These are phyloP conservation scores for Stenopsyche tienmushanensis DNA, from an alignment of 1,140 invertebrate genomes.

Conservation along the genomic window DNA sequence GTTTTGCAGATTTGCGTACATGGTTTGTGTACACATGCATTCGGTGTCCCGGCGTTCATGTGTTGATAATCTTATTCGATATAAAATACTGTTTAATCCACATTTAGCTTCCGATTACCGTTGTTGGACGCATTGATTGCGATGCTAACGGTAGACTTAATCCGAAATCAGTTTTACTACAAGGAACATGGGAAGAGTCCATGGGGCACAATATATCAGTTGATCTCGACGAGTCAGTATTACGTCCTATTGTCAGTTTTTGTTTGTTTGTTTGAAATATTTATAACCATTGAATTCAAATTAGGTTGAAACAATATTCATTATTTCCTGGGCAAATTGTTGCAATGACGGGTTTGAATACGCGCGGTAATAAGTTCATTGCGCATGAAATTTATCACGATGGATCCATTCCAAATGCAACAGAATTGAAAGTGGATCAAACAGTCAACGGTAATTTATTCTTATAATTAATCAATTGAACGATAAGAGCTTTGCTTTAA, in stretches of 20 bases:
- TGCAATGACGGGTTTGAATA: slow-evolving; percentile 70
- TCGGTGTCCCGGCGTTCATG: too few species aligned
- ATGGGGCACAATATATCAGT: slow-evolving; percentile 50
- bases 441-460: slow-evolving; percentile 18
- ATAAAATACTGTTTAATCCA: too few species aligned
- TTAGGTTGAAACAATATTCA: slow-evolving; percentile 67
- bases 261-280: slow-evolving; percentile 9
- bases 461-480: background rate
- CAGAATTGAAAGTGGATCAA: slow-evolving; percentile 22
- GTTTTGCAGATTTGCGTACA: slow-evolving; percentile 1
- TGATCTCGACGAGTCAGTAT: slow-evolving; percentile 49
- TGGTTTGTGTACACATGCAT: background rate
- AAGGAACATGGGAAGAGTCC: slow-evolving; percentile 62
- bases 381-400: slow-evolving; percentile 65
- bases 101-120: too few species aligned
- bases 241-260: background rate
- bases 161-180: slow-evolving; percentile 65
- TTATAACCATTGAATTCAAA: background rate
- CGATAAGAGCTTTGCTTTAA: background rate
- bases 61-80: too few species aligned
- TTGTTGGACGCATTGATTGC: slow-evolving; percentile 72
- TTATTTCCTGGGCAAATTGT: slow-evolving; percentile 86
- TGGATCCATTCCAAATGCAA: slow-evolving; percentile 41
- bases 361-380: slow-evolving; percentile 66
- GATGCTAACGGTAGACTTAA: slow-evolving; percentile 72